Base-by-base conservation (phyloP, 2,888 invertebrate species). In the Hecatera dysodea region DNA sequence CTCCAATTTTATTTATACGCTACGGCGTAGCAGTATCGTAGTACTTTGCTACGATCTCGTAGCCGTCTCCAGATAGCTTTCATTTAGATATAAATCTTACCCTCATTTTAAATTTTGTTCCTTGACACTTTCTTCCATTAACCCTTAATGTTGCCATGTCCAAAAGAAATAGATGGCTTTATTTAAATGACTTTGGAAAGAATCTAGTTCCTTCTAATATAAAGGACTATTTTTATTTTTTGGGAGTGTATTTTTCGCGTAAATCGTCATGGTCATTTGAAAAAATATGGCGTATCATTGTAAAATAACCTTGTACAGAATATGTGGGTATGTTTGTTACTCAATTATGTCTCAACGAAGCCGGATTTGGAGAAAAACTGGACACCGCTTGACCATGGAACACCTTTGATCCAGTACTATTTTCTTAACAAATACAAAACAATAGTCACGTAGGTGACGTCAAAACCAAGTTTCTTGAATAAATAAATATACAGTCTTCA, bases 11-110 rank as follows among this genome's bases (percentile, higher is more conserved):
- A n/a, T n/a, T n/a, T n/a, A n/a, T n/a, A n/a, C n/a, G 80, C 55
- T 79, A 73, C 80, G 79, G 8, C 73, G 73, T 73, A 73, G 73
- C 57, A 53, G n/a, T 5, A 1, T 1, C 33, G 75, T 48, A 76
- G 52, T 39, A 42, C 33, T 46, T 53, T 48, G 42, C 74, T 61
- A 79, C 80, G 80, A n/a, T n/a, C 46, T 53, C 46, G 74, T 57
- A 57, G 72, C 42, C 50, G 27, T 52, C n/a, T 39, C n/a, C 52
- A 24, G 39, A 53, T 29, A 52, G n/a, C 22, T 52, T 72, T 71
- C 29, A 17, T 48, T 48, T 0, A 27, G 55, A 33, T 42, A 56
- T 56, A 55, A 42, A 77, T 68, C 36, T 11, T 68, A 55, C 12
- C n/a, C 19, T 15, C 7, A 46, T 24, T 67, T 55, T 12, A 24